Conservation (phyloP, 2,888 invertebrate genomes). For the Callyntrura sp. region DNA sequence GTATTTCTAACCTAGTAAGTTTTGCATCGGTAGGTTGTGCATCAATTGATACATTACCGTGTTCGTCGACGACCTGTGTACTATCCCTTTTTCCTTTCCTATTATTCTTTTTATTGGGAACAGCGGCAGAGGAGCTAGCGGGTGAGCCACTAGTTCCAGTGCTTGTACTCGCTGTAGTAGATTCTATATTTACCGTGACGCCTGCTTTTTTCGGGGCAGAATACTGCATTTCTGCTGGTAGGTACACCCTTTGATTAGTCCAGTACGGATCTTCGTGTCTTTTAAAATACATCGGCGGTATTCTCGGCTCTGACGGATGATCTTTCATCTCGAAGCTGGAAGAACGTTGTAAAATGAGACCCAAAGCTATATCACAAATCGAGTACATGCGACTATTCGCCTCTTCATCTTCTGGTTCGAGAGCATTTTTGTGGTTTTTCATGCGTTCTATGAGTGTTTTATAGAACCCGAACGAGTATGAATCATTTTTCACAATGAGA, state of each 20-base stretch:
- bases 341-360: constrained; percentile 94
- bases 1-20: constrained; percentile 68
- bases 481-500: constrained; percentile 96
- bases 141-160: background rate
- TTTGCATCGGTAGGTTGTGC: constrained; percentile 79
- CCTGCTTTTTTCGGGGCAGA: constrained; percentile 86
- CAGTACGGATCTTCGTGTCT: constrained; percentile 88
- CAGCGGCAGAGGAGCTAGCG: background rate
- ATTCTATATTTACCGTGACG: constrained; percentile 84
- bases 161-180: constrained; percentile 4
- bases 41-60: constrained; percentile 83
- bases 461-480: constrained; percentile 98
- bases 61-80: constrained; percentile 79
- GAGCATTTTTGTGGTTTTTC: constrained; percentile 96
- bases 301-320: constrained; percentile 93
- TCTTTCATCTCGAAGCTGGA: constrained; percentile 95
- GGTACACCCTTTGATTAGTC: constrained; percentile 86
- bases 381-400: constrained; percentile 98
- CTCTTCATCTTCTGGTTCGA: constrained; percentile 92
- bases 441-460: constrained; percentile 97
- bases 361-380: constrained; percentile 97
- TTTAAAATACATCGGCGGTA: constrained; percentile 96
- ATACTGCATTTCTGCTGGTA: constrained; percentile 92
- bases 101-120: constrained; percentile 54
- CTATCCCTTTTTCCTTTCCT: constrained; percentile 60